These are phyloP conservation scores for Lytechinus pictus DNA, from an alignment of 35 echinoderm and acorn worm genomes.

Conservation along the genomic window DNA sequence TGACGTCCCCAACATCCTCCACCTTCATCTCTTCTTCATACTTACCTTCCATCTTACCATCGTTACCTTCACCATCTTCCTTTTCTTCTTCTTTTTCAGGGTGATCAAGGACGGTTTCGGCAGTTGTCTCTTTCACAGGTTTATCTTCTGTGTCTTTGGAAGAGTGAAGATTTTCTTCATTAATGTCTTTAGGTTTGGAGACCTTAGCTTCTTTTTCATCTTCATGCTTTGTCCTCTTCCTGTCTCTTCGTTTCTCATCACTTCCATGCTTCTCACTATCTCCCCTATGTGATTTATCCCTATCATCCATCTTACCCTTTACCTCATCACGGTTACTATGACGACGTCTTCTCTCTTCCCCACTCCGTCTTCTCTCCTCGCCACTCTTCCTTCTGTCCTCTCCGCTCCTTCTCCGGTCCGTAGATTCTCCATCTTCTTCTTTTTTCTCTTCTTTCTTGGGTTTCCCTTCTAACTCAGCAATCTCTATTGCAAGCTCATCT, in stretches of 20 bases:
- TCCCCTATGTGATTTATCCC: constrained; percentile 17
- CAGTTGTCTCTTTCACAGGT: constrained; percentile 19
- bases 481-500: constrained; percentile 58
- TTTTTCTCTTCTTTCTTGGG: constrained; percentile 8
- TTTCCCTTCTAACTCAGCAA: constrained; percentile 47
- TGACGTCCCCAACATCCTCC: constrained; percentile 35
- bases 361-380: constrained; percentile 50
- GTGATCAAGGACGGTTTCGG: not conserved
- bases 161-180: not conserved
- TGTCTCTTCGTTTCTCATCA: constrained; percentile 55
- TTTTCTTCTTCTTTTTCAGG: constrained; percentile 44
- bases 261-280: constrained; percentile 44
- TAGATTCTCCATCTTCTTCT: not conserved
- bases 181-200: constrained; percentile 19
- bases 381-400: constrained; percentile 36
- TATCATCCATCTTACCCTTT: constrained; percentile 66
- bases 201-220: constrained; percentile 16
- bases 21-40: constrained; percentile 31
- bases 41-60: constrained; percentile 50
- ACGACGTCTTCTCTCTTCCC: constrained; percentile 46
- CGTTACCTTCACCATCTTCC: not conserved
- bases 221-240: constrained; percentile 40
- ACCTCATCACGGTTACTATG: constrained; percentile 56
- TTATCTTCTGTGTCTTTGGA: constrained; percentile 49
- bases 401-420: not conserved